phyloP scores from a whole-genome alignment of 2,113 vertebrate genomes.

The Oceanodroma tethys region DNA sequence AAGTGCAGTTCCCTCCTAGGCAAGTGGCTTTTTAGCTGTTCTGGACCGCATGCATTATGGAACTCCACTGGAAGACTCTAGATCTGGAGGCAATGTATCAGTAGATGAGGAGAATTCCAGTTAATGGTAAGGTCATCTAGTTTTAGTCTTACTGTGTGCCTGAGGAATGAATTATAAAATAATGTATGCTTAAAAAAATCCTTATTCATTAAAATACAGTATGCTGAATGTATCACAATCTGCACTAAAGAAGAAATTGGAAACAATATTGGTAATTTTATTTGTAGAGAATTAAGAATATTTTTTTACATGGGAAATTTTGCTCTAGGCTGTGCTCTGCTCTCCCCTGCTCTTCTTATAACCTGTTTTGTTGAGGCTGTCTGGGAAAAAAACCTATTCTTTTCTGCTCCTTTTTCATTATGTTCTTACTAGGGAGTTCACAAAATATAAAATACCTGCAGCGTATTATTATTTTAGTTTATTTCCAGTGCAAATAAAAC shows the following conservation, averaged over 20 bases:
- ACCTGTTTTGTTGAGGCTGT: background rate
- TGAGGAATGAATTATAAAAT: slow-evolving; percentile 12
- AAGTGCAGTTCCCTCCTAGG: background rate
- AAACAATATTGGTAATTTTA: slow-evolving; percentile 19
- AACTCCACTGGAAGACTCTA: background rate
- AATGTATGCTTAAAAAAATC: slow-evolving; percentile 18
- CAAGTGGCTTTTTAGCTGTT: background rate
- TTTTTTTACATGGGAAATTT: background rate
- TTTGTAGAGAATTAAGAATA: background rate
- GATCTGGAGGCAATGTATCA: background rate
- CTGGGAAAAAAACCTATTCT: background rate
- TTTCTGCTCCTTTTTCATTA: slow-evolving; percentile 23
- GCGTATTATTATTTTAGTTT: background rate
- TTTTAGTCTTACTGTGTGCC: background rate
- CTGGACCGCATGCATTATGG: background rate
- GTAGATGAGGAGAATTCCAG: background rate
- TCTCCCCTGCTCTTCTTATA: background rate
- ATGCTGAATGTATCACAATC: background rate
- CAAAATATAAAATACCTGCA: slow-evolving; percentile 21
- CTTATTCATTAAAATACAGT: slow-evolving; percentile 10
- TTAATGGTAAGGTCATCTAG: background rate
- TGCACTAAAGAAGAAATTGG: background rate
- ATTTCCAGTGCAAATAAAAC: slow-evolving; percentile 6
- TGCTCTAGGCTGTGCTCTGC: background rate
- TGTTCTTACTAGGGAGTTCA: background rate